phyloP scores from a whole-genome alignment of 2,888 invertebrate genomes.

The Creontiades dilutus region DNA sequence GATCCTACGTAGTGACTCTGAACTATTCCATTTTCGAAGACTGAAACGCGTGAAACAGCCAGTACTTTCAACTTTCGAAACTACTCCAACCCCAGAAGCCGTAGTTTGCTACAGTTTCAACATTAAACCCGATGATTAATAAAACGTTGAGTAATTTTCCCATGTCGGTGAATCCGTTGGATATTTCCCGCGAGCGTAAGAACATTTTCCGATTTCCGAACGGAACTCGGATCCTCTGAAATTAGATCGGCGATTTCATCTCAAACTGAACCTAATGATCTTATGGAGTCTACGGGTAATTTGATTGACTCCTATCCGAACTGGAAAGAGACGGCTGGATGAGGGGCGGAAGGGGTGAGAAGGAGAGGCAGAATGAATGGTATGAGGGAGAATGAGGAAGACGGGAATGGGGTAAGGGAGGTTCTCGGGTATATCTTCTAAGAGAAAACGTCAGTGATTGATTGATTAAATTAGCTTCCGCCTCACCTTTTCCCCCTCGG shows the following conservation, averaged over 20 bases:
- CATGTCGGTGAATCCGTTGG: not conserved
- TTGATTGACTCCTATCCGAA: conserved; percentile 40
- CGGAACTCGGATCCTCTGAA: conserved; percentile 18
- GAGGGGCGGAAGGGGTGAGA: not conserved
- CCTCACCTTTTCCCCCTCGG: conserved; percentile 33
- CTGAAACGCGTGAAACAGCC: too few relatives aligned
- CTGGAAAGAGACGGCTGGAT: conserved; percentile 4
- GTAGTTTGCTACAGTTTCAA: too few relatives aligned
- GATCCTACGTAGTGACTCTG: too few relatives aligned
- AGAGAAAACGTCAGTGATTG: conserved; percentile 48
- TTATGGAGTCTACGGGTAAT: conserved; percentile 45
- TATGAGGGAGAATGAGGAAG: not conserved
- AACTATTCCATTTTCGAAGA: too few relatives aligned
- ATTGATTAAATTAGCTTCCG: conserved; percentile 53
- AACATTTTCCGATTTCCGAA: conserved; percentile 28
- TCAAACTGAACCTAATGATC: conserved; percentile 54
- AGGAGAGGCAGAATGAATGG: not conserved
- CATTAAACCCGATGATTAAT: too few relatives aligned
- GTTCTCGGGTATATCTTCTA: conserved; percentile 18
- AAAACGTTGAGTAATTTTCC: too few relatives aligned
- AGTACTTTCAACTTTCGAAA: too few relatives aligned
- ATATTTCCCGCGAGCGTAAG: not conserved
- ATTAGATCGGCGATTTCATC: conserved; percentile 47
- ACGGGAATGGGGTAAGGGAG: not conserved
- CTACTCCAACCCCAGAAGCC: too few relatives aligned